Evolutionary conservation across 2,888 invertebrate genomes (phyloP).

Genomic region (Morpho helenor): DNA sequence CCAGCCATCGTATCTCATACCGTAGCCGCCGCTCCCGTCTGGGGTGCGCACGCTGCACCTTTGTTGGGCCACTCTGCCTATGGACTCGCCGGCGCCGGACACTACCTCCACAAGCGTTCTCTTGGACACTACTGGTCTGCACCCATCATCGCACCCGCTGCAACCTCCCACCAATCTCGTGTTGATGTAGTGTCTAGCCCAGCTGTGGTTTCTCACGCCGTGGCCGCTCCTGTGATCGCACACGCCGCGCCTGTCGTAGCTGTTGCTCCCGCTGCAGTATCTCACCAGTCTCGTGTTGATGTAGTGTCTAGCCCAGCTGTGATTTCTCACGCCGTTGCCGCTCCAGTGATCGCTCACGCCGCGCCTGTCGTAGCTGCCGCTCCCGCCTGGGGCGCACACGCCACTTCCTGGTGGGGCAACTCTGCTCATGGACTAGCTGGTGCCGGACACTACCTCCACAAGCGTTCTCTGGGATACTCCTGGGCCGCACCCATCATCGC

Average conservation of each 20-base stretch:
- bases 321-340: slow-evolving; percentile 34
- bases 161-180: slow-evolving; percentile 75
- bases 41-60: slow-evolving; percentile 21
- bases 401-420: slow-evolving; percentile 18
- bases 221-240: slow-evolving; percentile 38
- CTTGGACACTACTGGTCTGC: slow-evolving; percentile 39
- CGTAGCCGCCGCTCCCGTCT: slow-evolving; percentile 18
- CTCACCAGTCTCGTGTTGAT: slow-evolving; percentile 54
- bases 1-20: slow-evolving; percentile 26
- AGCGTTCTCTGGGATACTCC: slow-evolving; percentile 36
- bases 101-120: slow-evolving; percentile 38
- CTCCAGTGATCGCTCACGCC: slow-evolving; percentile 26
- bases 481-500: slow-evolving; percentile 48
- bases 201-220: slow-evolving; percentile 32
- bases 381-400: slow-evolving; percentile 17
- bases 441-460: slow-evolving; percentile 35
- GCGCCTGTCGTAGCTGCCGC: slow-evolving; percentile 39
- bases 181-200: slow-evolving; percentile 45
- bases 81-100: slow-evolving; percentile 35
- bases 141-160: slow-evolving; percentile 55
- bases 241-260: slow-evolving; percentile 29
- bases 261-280: slow-evolving; percentile 36
- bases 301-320: slow-evolving; percentile 46
- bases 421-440: slow-evolving; percentile 23
- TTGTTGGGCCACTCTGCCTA: slow-evolving; percentile 6